A percentile compares a stretch with the other conserved stretches of the same genome.
phyloP scores from a whole-genome alignment of 2,113 vertebrate genomes.

The Ptychochromis oligacanthus region DNA sequence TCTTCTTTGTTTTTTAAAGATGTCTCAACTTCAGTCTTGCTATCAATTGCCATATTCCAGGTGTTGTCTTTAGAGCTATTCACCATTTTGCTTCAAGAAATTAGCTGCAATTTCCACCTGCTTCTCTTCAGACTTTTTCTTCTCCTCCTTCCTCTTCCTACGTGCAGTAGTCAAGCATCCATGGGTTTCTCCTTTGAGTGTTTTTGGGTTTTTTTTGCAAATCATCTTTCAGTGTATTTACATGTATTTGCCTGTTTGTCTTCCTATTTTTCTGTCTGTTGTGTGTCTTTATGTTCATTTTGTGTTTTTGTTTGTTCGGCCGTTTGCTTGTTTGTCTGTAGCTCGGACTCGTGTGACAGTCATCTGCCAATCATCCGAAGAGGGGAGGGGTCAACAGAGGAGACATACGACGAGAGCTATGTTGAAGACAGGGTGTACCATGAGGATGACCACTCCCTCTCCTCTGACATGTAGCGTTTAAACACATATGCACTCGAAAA shows the following conservation, averaged over 20 bases:
- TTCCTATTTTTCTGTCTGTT: conserved; percentile 31
- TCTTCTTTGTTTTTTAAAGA: conserved; percentile 50
- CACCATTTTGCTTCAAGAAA: conserved; percentile 57
- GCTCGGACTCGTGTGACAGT: conserved; percentile 92
- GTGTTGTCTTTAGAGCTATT: conserved; percentile 50
- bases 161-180: conserved; percentile 37
- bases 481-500: neutral
- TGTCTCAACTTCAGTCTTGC: conserved; percentile 49
- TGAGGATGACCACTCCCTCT: conserved; percentile 87
- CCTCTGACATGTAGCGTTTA: conserved; percentile 89
- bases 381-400: conserved; percentile 87
- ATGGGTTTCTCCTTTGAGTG: conserved; percentile 19
- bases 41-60: conserved; percentile 53
- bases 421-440: conserved; percentile 85
- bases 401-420: conserved; percentile 86
- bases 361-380: conserved; percentile 87
- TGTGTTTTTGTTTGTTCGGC: conserved; percentile 34
- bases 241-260: conserved; percentile 45
- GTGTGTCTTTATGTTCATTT: conserved; percentile 44
- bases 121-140: conserved; percentile 34
- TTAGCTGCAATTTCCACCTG: conserved; percentile 31
- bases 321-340: conserved; percentile 58
- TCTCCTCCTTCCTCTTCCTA: neutral
- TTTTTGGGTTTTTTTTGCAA: conserved; percentile 32
- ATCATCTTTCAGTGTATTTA: conserved; percentile 42